Evolutionary conservation across 2,888 invertebrate species (phyloP), one percentile per base, ranked within the genome.

Genomic region (Spodoptera exigua): DNA sequence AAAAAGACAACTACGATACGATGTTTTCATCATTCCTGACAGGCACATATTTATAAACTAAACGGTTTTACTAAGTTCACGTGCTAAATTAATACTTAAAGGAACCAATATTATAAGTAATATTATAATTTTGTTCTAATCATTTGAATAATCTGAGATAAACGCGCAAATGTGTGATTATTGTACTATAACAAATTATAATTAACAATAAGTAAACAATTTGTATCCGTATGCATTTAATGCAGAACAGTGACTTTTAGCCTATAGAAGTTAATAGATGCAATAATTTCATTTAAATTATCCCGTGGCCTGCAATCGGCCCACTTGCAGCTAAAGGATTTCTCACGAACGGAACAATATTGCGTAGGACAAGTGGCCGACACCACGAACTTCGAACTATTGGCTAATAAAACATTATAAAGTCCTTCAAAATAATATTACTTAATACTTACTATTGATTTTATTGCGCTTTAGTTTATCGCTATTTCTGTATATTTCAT

Each of bases 211-310:
- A 51, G 43, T 64, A 32, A 53, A 70, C 66, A 43, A 55, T 72
- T 69, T 69, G 53, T 72, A 60, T 66, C 39, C 21, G 67, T 51
- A 59, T 59, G 51, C 40, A 60, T 52, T 72, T 35, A 57, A 55
- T 51, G 36, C 32, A 68, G 45, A 58, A 71, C 61, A 66, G 46
- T 72, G 58, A 72, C 57, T 66, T 59, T 70, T 71, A 64, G 70
- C 60, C 70, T 74, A 74, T 58, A 52, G 61, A 53, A 56, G 74
- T 73, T 73, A 76, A 74, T 76, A 64, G 74, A 54, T 59, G 64
- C 70, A 64, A 73, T 74, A 76, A 76, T 68, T 74, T 76, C 18
- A 53, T 64, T 73, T 73, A 76, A 76, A 60, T 73, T 76, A 74
- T 74, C 64, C 58, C 48, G 43, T 56, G 55, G 49, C 36, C 56